Conservation (phyloP, 2,888 invertebrate species). For the Lucinisca nassula region DNA sequence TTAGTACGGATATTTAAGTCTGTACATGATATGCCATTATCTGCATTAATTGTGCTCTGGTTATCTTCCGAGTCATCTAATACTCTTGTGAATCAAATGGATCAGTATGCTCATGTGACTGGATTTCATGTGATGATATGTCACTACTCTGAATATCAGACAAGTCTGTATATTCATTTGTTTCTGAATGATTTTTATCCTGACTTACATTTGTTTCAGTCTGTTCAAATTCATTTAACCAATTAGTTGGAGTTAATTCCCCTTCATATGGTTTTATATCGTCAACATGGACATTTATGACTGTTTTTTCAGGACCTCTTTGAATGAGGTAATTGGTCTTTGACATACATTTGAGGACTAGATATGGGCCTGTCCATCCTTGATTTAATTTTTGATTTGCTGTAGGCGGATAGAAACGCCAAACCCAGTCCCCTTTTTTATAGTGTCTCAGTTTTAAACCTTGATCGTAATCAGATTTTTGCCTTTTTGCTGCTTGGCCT, state of each 20-base stretch:
- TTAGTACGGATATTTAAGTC: too few relatives aligned
- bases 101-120: too few relatives aligned
- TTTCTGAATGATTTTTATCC: too few relatives aligned
- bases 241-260: not conserved
- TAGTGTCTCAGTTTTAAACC: constrained; percentile 20
- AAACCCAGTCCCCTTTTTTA: constrained; percentile 11
- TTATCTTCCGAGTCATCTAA: too few relatives aligned
- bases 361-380: constrained; percentile 35
- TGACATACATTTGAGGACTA: constrained; percentile 8
- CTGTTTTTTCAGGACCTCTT: not conserved
- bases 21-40: too few relatives aligned
- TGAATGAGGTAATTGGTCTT: constrained; percentile 11
- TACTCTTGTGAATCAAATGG: too few relatives aligned
- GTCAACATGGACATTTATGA: constrained; percentile 30
- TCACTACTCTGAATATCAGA: too few relatives aligned
- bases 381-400: constrained; percentile 21
- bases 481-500: constrained; percentile 16
- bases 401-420: constrained; percentile 38
- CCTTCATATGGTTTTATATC: constrained; percentile 39
- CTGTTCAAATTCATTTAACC: not conserved
- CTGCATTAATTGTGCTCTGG: too few relatives aligned
- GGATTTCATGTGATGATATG: too few relatives aligned
- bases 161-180: too few relatives aligned
- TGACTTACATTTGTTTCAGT: too few relatives aligned
- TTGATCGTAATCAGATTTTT: constrained; percentile 24